Percentiles rank a stretch among this genome's conserved stretches.
Conservation (phyloP, 30 jellyfish, hydroid and myxozoan species). For the Chrysaora quinquecirrha region DNA sequence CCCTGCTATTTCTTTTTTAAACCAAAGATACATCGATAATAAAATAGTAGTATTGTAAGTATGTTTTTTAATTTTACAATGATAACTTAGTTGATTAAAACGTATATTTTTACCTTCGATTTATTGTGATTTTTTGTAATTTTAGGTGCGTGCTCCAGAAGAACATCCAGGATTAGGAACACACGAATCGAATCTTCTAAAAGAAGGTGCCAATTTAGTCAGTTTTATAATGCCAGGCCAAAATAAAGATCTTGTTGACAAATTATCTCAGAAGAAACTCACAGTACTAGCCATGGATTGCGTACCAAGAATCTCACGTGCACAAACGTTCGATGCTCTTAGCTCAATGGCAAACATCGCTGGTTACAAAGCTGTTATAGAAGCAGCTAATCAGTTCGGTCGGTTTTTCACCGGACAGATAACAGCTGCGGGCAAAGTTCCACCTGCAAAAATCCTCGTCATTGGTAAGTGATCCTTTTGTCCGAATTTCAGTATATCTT, state of each 20-base stretch:
- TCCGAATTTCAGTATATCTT: not conserved
- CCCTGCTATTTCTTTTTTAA: no score
- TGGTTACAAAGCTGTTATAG: conserved; percentile 91
- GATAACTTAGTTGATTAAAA: no score
- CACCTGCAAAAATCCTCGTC: conserved; percentile 91
- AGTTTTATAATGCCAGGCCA: conserved; percentile 84
- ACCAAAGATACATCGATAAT: no score
- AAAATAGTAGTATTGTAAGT: no score
- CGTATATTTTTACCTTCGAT: no score
- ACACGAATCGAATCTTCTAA: conserved; percentile 80
- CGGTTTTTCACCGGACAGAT: conserved; percentile 94
- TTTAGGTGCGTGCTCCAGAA: conserved; percentile 94
- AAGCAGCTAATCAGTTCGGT: conserved; percentile 91
- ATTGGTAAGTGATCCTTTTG: conserved; percentile 75
- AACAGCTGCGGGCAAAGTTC: conserved; percentile 98
- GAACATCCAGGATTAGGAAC: conserved; percentile 75
- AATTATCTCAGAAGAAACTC: conserved; percentile 63
- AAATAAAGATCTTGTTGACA: conserved; percentile 70
- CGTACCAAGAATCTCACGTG: conserved; percentile 93
- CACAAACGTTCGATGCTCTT: conserved; percentile 92
- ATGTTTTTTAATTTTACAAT: no score
- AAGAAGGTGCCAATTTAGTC: conserved; percentile 78
- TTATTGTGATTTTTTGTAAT: no score
- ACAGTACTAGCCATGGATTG: conserved; percentile 92
- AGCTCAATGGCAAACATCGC: conserved; percentile 98